Evolutionary conservation across 2,888 invertebrate genomes (phyloP), one percentile per base, ranked within the genome.

Genomic region (Ellobium chinense): DNA sequence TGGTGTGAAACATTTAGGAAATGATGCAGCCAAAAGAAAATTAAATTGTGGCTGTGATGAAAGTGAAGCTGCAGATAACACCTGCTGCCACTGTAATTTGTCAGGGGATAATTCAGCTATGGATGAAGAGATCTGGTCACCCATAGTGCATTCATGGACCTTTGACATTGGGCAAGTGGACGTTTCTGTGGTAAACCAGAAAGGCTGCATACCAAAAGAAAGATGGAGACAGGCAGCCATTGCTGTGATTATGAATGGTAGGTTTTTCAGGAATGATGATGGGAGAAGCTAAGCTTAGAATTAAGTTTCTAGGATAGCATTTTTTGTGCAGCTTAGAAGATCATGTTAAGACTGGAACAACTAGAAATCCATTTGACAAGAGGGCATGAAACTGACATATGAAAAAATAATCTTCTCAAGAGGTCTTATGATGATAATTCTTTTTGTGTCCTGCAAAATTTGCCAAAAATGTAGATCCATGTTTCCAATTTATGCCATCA

Each of bases 221-320:
- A 87, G 93, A 78, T 93, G 93, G 93, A 89, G 93, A 62, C 93
- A 93, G 83, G 88, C 92, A 73, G 88, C 91, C 27, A 84, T 88
- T 3, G 36, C 85, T 54, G 85, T 90, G 18, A 31, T 85, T 2
- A 81, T 86, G 65, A 82, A 88, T 81, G 91, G 89, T 89, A 82
- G 81, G 80, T 18, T 18, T 12, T n/a, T n/a, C n/a, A n/a, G n/a
- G n/a, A n/a, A n/a, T n/a, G n/a, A n/a, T n/a, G n/a, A n/a, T n/a
- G n/a, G n/a, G n/a, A n/a, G n/a, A n/a, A n/a, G n/a, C n/a, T n/a
- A n/a, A n/a, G n/a, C n/a, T n/a, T n/a, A n/a, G n/a, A n/a, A n/a
- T n/a, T n/a, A n/a, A n/a, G n/a, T n/a, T n/a, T n/a, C n/a, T n/a
- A n/a, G n/a, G n/a, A n/a, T n/a, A n/a, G n/a, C n/a, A n/a, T n/a